Percentiles rank a stretch among this genome's conserved stretches.
Evolutionary conservation across 2,113 vertebrate species (phyloP).

Genomic region (Athene cunicularia): DNA sequence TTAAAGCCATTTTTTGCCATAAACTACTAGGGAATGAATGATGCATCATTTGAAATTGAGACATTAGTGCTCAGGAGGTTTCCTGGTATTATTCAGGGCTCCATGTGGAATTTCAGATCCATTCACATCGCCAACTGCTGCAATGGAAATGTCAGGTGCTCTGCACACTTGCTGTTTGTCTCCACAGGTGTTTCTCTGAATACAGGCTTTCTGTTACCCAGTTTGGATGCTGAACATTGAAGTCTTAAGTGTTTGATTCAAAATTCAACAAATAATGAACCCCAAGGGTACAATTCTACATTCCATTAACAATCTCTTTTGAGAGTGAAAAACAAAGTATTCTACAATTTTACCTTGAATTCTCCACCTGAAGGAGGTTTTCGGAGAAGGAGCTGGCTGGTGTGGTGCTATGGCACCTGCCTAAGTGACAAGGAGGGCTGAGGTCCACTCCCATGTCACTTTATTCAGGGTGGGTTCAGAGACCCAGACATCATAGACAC

Average conservation of each 20-base stretch:
- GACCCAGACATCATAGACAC: fast-evolving
- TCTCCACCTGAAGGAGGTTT: background rate
- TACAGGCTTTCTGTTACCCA: background rate
- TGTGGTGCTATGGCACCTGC: background rate
- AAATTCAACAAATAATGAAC: background rate
- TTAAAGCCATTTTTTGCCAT: background rate
- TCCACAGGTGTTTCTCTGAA: background rate
- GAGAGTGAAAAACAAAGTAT: background rate
- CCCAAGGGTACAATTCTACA: background rate
- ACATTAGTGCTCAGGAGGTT: background rate
- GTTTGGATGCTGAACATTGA: background rate
- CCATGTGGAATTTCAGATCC: background rate
- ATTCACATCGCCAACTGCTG: background rate
- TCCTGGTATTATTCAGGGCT: background rate
- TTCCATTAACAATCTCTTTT: background rate
- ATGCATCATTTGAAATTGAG: background rate
- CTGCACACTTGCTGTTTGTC: background rate
- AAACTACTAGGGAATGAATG: background rate
- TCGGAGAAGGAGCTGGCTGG: background rate
- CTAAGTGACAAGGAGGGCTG: background rate
- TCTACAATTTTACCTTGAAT: background rate
- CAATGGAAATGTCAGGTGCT: background rate
- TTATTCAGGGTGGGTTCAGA: background rate
- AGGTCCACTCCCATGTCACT: background rate
- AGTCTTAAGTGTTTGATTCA: background rate